A percentile compares a stretch with the other conserved stretches of the same genome.
These are phyloP conservation scores for Scaptomyza caliginosa DNA, from an alignment of 2,888 invertebrate genomes.

Conservation along the genomic window DNA sequence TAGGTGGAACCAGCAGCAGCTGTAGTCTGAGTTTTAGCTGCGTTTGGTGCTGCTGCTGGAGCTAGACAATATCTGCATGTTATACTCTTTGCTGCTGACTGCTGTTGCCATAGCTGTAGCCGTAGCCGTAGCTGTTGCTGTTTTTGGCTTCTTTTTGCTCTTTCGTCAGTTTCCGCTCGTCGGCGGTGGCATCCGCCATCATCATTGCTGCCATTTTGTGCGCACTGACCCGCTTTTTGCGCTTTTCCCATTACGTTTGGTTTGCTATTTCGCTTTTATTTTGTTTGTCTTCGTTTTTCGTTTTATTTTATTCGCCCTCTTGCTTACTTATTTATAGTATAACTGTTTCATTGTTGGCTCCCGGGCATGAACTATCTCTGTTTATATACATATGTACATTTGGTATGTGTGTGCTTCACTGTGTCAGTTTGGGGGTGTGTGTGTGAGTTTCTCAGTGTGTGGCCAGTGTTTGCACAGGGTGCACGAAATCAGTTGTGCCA, in stretches of 20 bases:
- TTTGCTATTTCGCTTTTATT: constrained; percentile 60
- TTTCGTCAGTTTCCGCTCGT: constrained; percentile 53
- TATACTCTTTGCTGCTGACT: constrained; percentile 36
- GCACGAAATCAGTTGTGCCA: constrained; percentile 74
- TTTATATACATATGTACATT: constrained; percentile 21
- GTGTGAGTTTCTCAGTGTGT: constrained; percentile 18
- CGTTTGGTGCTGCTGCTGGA: background rate
- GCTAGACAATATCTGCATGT: constrained; percentile 69
- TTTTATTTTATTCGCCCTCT: constrained; percentile 46
- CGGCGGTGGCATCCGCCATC: constrained; percentile 66
- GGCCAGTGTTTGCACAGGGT: constrained; percentile 56
- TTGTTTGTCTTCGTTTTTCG: constrained; percentile 47
- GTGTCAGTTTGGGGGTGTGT: constrained; percentile 13
- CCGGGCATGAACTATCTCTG: constrained; percentile 73
- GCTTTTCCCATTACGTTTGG: constrained; percentile 74
- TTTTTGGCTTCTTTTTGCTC: constrained; percentile 38
- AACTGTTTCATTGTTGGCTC: constrained; percentile 76
- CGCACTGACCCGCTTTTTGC: constrained; percentile 75
- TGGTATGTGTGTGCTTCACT: constrained; percentile 14
- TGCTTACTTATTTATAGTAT: constrained; percentile 75
- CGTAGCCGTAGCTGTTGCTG: constrained; percentile 7
- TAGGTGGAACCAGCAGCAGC: constrained; percentile 7
- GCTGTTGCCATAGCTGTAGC: constrained; percentile 5
- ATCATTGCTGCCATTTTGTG: constrained; percentile 74
- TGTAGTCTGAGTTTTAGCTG: constrained; percentile 10